Evolutionary conservation across 2,888 invertebrate species (phyloP).

Genomic region (Sceliomorpha sp.): DNA sequence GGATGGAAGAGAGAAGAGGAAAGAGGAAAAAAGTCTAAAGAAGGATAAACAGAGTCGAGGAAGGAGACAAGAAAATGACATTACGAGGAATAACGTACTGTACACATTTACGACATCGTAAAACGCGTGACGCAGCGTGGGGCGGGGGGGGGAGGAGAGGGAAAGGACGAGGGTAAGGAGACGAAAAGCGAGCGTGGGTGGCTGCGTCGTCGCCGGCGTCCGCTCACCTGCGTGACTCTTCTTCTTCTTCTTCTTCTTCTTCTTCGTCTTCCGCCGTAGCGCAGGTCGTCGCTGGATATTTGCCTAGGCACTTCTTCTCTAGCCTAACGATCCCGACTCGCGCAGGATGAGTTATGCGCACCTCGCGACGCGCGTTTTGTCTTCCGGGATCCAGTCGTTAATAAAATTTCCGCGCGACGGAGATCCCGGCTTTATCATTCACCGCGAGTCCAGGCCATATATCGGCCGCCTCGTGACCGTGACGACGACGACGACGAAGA

Average conservation of each 20-base stretch:
- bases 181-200: conserved; percentile 17
- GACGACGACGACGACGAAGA: too few relatives aligned
- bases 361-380: conserved; percentile 58
- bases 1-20: conserved; percentile 8
- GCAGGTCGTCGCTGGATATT: conserved; percentile 32
- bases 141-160: conserved; percentile 30
- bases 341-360: conserved; percentile 61
- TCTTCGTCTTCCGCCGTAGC: too few relatives aligned
- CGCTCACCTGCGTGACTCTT: conserved; percentile 47
- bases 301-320: conserved; percentile 37
- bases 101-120: conserved; percentile 51
- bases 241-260: too few relatives aligned
- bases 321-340: conserved; percentile 57
- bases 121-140: conserved; percentile 40
- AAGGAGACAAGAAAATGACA: conserved; percentile 19
- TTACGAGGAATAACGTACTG: conserved; percentile 31
- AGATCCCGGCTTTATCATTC: conserved; percentile 51
- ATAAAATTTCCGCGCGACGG: conserved; percentile 63
- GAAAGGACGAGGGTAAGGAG: conserved; percentile 8
- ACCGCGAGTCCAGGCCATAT: conserved; percentile 27
- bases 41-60: conserved; percentile 22
- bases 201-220: conserved; percentile 18
- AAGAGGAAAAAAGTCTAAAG: conserved; percentile 13
- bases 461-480: conserved; percentile 15
- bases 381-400: conserved; percentile 68